Evolutionary conservation across 2,888 invertebrate species (phyloP).

Genomic region (Microctonus hyperodae): DNA sequence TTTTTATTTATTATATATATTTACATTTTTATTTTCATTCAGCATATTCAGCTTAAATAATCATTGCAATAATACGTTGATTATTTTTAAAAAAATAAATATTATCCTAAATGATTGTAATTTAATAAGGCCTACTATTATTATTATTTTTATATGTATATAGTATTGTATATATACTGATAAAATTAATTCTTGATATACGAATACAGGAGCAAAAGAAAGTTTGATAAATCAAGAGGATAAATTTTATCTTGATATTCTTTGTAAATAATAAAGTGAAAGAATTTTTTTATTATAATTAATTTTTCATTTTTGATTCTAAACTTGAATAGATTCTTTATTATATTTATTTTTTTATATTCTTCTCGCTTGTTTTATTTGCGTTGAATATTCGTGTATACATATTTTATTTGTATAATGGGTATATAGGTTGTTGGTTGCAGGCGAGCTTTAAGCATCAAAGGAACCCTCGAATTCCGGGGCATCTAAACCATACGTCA

Average conservation of each 20-base stretch:
- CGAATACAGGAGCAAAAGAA: background rate
- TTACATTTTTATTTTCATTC: too few species aligned
- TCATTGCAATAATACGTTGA: background rate
- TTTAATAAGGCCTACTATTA: too few species aligned
- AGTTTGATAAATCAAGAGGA: background rate
- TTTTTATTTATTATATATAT: background rate
- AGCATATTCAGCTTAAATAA: background rate
- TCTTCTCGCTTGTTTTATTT: conserved; percentile 6
- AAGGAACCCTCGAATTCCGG: conserved; percentile 47
- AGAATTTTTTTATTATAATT: background rate
- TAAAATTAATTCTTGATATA: background rate
- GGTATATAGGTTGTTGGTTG: conserved; percentile 20
- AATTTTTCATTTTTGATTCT: background rate
- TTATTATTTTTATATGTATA: too few species aligned
- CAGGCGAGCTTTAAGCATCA: conserved; percentile 16
- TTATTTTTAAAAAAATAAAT: background rate
- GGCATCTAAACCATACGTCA: conserved; percentile 52
- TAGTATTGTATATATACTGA: background rate
- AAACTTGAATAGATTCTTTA: background rate
- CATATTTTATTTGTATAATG: conserved; percentile 10
- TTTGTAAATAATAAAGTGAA: background rate
- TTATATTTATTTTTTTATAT: too few species aligned
- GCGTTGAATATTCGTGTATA: too few species aligned
- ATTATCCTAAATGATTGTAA: background rate
- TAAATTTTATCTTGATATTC: background rate